phyloP scores from a whole-genome alignment of 1,140 invertebrate genomes.

The Musca vetustissima region DNA sequence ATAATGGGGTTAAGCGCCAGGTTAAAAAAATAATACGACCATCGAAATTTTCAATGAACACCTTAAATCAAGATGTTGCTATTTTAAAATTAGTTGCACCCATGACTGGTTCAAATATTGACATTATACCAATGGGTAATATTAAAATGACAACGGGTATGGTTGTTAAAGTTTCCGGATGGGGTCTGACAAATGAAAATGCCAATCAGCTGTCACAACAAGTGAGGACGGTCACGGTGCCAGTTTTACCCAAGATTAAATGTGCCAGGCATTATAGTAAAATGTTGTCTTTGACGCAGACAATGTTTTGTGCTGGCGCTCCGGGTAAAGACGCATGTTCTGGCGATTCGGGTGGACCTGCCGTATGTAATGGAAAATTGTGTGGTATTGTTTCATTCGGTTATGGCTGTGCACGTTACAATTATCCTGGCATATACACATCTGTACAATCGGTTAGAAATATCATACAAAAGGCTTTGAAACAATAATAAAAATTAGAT shows the following conservation, averaged over 20 bases:
- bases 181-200: slow-evolving; percentile 36
- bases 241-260: slow-evolving; percentile 34
- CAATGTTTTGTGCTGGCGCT: slow-evolving; percentile 41
- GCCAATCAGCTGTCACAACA: slow-evolving; percentile 28
- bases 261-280: slow-evolving; percentile 37
- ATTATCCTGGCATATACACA: slow-evolving; percentile 45
- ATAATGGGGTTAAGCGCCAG: slow-evolving; percentile 30
- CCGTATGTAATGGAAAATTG: slow-evolving; percentile 33
- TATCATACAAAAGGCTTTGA: slow-evolving; percentile 31
- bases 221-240: slow-evolving; percentile 41
- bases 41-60: slow-evolving; percentile 37
- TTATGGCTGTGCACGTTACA: slow-evolving; percentile 38
- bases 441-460: slow-evolving; percentile 42
- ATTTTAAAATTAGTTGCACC: slow-evolving; percentile 38
- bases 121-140: slow-evolving; percentile 38
- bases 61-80: slow-evolving; percentile 40
- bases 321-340: slow-evolving; percentile 39
- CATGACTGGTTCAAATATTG: slow-evolving; percentile 37
- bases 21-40: slow-evolving; percentile 41
- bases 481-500: too few species aligned
- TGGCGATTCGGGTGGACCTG: slow-evolving; percentile 45
- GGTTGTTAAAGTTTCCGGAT: slow-evolving; percentile 43
- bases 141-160: slow-evolving; percentile 35
- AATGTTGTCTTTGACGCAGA: too few species aligned
- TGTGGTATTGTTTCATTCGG: slow-evolving; percentile 49